These are phyloP conservation scores for Tenthredo amoena DNA, from an alignment of 2,888 invertebrate genomes.

Conservation along the genomic window DNA sequence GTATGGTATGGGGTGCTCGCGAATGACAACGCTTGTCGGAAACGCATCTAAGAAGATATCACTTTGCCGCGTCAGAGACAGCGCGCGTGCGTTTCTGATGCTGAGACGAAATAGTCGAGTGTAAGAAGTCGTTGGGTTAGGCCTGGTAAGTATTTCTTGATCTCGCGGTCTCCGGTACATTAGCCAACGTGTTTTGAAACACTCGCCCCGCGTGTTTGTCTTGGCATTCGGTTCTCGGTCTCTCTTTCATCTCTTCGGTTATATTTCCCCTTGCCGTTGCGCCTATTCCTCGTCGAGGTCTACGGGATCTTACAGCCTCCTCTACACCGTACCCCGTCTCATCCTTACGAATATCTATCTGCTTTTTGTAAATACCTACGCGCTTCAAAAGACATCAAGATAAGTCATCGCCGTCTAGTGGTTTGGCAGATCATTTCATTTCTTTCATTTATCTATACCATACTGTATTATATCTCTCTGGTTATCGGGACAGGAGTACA, in stretches of 20 bases:
- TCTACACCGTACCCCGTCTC: neutral
- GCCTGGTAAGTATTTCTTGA: conserved; percentile 51
- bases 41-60: conserved; percentile 43
- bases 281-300: neutral
- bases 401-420: neutral
- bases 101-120: conserved; percentile 8
- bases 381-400: conserved; percentile 40
- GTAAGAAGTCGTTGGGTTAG: conserved; percentile 22
- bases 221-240: conserved; percentile 72
- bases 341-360: neutral
- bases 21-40: conserved; percentile 44
- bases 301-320: neutral
- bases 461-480: neutral
- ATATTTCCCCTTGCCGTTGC: conserved; percentile 30
- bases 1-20: neutral
- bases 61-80: conserved; percentile 6
- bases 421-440: conserved; percentile 2
- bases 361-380: neutral
- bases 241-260: conserved; percentile 69
- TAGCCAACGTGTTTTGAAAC: conserved; percentile 77
- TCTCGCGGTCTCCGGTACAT: conserved; percentile 68
- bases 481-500: neutral
- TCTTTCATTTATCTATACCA: neutral
- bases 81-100: conserved; percentile 21
- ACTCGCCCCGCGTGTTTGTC: conserved; percentile 75